Evolutionary conservation across 2,113 vertebrate species (phyloP).

Genomic region (Pipra filicauda): DNA sequence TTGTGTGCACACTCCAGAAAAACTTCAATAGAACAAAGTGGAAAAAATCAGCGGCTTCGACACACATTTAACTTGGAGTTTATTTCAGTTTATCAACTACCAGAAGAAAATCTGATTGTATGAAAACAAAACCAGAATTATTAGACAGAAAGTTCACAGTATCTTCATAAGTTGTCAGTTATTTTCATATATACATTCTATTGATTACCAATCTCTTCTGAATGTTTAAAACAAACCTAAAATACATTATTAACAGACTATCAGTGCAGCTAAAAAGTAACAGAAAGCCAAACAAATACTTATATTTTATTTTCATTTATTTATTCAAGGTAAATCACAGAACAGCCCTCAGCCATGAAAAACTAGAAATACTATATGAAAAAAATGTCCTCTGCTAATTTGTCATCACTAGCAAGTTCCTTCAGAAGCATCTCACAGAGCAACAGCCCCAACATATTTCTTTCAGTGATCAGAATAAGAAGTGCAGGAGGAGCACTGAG

Average conservation of each 20-base stretch:
- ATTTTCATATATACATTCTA: neutral
- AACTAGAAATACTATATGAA: neutral
- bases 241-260: neutral
- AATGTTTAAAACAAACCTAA: neutral
- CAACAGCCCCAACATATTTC: neutral
- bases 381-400: neutral
- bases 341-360: neutral
- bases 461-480: neutral
- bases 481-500: neutral
- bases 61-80: neutral
- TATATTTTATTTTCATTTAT: neutral
- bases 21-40: neutral
- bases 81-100: neutral
- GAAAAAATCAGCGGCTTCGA: neutral
- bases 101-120: neutral
- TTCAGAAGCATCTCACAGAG: neutral
- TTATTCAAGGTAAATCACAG: neutral
- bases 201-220: neutral
- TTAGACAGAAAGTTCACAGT: neutral
- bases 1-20: neutral
- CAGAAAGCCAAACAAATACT: neutral
- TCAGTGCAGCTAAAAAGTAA: neutral
- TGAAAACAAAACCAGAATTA: neutral
- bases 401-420: neutral
- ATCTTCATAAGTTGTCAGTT: neutral